Evolutionary conservation across 2,888 invertebrate genomes (phyloP), one percentile per base, ranked within the genome.

Genomic region (Tyria jacobaeae): DNA sequence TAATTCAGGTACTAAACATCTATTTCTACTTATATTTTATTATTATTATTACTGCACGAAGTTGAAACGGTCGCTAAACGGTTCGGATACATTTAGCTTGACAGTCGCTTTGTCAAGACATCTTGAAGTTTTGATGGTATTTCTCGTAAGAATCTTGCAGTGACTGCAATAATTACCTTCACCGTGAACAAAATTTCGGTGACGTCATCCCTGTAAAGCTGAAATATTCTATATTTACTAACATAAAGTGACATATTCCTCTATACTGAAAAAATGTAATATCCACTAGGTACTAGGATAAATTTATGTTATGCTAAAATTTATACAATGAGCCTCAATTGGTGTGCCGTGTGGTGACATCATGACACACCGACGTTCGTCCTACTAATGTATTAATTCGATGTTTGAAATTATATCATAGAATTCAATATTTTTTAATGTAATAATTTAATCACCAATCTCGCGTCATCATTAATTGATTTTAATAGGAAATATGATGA

Each of bases 281-380:
- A 58, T 44, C 27, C 25, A 37, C 34, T 34, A n/a, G n/a, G n/a
- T n/a, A 50, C 69, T 71, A 71, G 67, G 66, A 44, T 75, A 64
- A 39, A 53, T 47, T 53, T 60, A 41, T 58, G 58, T 48, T 60
- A 62, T 60, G 71, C 61, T 62, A 63, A 80, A 69, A 65, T 71
- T 77, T 70, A 67, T 66, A 62, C 78, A 74, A 69, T 70, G 57
- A 76, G 68, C 59, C 59, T 74, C 80, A 82, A 83, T 83, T 83
- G 81, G 70, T 71, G 69, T 58, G 64, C 62, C 70, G 57, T 35
- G 49, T 64, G 86, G 85, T 86, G 86, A 84, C 86, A 86, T 86
- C 86, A 86, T 80, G 72, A 37, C 60, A 60, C 47, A 57, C 67
- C 60, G 73, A 71, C 70, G 64, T 70, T 69, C 60, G 62, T 67